Conservation (phyloP, 2,113 vertebrate genomes). For the Syngnathoides biaculeatus region DNA sequence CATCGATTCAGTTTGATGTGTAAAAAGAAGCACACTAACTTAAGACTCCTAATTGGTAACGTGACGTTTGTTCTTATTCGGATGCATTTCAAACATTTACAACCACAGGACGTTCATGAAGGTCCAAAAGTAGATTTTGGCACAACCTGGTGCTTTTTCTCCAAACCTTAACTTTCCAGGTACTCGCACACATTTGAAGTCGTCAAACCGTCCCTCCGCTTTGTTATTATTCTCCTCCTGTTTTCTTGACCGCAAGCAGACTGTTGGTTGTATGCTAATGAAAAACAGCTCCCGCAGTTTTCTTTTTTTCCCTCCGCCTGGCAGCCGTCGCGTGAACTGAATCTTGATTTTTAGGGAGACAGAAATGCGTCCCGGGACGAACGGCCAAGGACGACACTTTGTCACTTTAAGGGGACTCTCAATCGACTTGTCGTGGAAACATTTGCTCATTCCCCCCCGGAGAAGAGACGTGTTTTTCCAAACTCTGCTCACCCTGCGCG, state of each 20-base stretch:
- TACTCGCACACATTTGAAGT: no score
- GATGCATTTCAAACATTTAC: neutral
- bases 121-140: neutral
- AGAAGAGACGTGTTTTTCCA: no score
- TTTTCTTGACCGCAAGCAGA: neutral
- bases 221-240: no score
- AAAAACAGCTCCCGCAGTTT: neutral
- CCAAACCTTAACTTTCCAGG: no score
- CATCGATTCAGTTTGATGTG: conserved; percentile 1
- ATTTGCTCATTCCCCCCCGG: neutral
- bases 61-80: neutral
- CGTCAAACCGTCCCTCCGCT: no score
- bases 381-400: neutral
- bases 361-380: no score
- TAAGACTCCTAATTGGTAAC: neutral
- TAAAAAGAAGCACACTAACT: neutral
- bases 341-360: neutral
- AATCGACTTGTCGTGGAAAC: neutral
- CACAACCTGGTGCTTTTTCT: neutral
- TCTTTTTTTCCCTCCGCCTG: neutral
- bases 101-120: neutral
- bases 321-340: neutral
- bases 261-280: neutral
- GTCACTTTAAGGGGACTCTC: neutral
- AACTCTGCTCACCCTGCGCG: neutral